These are phyloP conservation scores for Eupeodes corollae DNA, from an alignment of 1,140 invertebrate genomes.

Conservation along the genomic window DNA sequence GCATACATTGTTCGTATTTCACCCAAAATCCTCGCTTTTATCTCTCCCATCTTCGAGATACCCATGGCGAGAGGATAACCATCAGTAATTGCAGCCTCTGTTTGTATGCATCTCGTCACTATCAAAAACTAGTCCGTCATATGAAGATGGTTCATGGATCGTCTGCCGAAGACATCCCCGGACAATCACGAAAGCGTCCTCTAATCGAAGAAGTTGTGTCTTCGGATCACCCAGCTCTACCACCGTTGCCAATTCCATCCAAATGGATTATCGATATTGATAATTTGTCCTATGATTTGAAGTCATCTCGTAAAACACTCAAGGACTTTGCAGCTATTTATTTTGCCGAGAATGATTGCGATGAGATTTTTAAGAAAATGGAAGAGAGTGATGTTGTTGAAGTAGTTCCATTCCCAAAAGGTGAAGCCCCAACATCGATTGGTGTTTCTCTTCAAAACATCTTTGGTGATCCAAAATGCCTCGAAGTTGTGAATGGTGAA, in stretches of 20 bases:
- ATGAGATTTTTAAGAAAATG: slow-evolving; percentile 18
- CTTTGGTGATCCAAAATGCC: slow-evolving; percentile 64
- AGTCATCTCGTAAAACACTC: slow-evolving; percentile 22
- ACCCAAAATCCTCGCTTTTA: slow-evolving; percentile 71
- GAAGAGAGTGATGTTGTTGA: slow-evolving; percentile 34
- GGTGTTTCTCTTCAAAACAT: slow-evolving; percentile 53
- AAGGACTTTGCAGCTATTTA: slow-evolving; percentile 33
- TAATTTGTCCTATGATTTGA: slow-evolving; percentile 26
- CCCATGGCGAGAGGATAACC: slow-evolving; percentile 62
- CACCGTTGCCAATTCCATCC: slow-evolving; percentile 59
- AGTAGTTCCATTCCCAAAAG: slow-evolving; percentile 33
- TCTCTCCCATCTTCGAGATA: slow-evolving; percentile 65
- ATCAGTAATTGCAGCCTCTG: slow-evolving; percentile 74
- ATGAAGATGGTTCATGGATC: slow-evolving; percentile 63
- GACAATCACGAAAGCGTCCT: slow-evolving; percentile 43
- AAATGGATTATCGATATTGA: slow-evolving; percentile 20
- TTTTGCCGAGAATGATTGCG: slow-evolving; percentile 31
- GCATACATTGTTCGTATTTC: slow-evolving; percentile 59
- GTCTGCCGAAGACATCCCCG: slow-evolving; percentile 26
- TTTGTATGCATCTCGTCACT: slow-evolving; percentile 73
- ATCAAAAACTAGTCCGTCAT: slow-evolving; percentile 73
- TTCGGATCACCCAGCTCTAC: slow-evolving; percentile 35
- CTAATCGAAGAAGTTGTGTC: slow-evolving; percentile 35
- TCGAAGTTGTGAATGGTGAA: slow-evolving; percentile 42
- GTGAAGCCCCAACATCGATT: slow-evolving; percentile 43